A percentile compares a stretch with the other conserved stretches of the same genome.
Evolutionary conservation across 2,113 vertebrate species (phyloP).

Genomic region (Pomatorhinus ruficollis): DNA sequence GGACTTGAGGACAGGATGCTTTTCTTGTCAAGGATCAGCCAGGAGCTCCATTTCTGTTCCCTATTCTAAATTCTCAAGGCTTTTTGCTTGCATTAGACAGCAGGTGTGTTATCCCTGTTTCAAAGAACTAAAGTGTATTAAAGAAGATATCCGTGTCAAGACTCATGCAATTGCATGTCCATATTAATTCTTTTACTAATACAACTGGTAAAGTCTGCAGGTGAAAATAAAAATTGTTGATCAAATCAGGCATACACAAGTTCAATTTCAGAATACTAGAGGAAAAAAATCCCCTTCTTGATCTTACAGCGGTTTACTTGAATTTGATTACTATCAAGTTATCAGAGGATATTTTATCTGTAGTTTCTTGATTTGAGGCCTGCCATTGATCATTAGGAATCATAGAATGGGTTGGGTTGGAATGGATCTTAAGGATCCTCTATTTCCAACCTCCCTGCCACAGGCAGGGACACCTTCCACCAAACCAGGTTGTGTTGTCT

Average conservation of each 20-base stretch:
- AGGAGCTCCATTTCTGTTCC: background rate
- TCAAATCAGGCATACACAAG: background rate
- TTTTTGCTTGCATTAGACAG: background rate
- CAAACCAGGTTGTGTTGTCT: background rate
- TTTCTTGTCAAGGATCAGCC: background rate
- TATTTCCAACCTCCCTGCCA: background rate
- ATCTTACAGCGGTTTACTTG: fast-evolving
- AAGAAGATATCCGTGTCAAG: background rate
- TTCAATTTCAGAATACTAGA: background rate
- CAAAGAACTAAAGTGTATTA: background rate
- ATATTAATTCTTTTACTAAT: background rate
- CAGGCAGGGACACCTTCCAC: background rate
- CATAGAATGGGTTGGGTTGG: background rate
- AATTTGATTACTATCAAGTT: background rate
- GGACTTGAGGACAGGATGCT: background rate
- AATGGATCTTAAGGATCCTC: background rate
- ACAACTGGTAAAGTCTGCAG: background rate
- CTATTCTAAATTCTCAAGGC: background rate
- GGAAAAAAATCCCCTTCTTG: background rate
- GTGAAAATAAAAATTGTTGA: background rate
- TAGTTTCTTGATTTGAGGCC: background rate
- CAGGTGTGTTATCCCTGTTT: background rate
- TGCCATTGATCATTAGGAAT: background rate
- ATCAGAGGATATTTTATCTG: background rate
- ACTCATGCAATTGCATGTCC: background rate